Evolutionary conservation across 2,797 vertebrate genomes (phyloP).

Genomic region (Enoplosus armatus): DNA sequence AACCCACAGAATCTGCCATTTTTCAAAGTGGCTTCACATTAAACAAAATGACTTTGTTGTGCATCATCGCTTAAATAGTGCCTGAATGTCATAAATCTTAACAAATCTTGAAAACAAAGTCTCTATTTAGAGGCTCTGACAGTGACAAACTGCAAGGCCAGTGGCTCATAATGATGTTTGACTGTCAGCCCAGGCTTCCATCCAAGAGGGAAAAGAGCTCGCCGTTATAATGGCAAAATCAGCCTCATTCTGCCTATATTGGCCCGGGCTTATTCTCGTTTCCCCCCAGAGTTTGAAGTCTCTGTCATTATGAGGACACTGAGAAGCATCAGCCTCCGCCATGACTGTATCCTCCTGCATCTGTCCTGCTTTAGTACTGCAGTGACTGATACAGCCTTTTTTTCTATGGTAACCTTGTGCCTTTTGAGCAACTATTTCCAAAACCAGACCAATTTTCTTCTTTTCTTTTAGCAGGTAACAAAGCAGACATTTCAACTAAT

Average conservation of each 20-base stretch:
- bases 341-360: slow-evolving; percentile 44
- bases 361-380: slow-evolving; percentile 39
- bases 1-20: slow-evolving; percentile 73
- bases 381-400: slow-evolving; percentile 11
- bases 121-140: slow-evolving; percentile 82
- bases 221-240: slow-evolving; percentile 71
- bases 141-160: slow-evolving; percentile 83
- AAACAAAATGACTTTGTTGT: slow-evolving; percentile 82
- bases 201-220: slow-evolving; percentile 74
- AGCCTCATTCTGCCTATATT: slow-evolving; percentile 75
- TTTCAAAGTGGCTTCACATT: slow-evolving; percentile 78
- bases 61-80: slow-evolving; percentile 79
- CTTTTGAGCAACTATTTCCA: slow-evolving; percentile 31
- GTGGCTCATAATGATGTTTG: slow-evolving; percentile 81
- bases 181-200: slow-evolving; percentile 77
- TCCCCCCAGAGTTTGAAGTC: slow-evolving; percentile 68
- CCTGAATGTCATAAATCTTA: slow-evolving; percentile 82
- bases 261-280: slow-evolving; percentile 63
- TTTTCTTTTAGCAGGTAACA: slow-evolving; percentile 40
- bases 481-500: slow-evolving; percentile 24
- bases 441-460: slow-evolving; percentile 11
- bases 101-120: slow-evolving; percentile 84
- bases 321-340: slow-evolving; percentile 51
- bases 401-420: slow-evolving; percentile 21
- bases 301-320: slow-evolving; percentile 68